Percentiles rank a stretch among this genome's conserved stretches.
phyloP scores from a whole-genome alignment of 2,113 vertebrate species.

The Cacatua alba region DNA sequence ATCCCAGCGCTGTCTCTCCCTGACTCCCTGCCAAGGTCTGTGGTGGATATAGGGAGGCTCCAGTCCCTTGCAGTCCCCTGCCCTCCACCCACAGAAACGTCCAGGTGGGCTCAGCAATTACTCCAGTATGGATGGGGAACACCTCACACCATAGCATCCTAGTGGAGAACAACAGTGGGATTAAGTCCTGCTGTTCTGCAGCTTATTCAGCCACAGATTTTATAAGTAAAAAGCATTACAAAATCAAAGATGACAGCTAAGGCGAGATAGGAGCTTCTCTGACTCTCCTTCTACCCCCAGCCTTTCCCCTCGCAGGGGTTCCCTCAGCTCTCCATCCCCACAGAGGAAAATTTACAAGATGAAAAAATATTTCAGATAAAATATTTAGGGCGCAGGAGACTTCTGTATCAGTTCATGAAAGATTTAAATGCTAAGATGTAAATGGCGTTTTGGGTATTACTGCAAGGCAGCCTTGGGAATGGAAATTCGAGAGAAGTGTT shows the following conservation, averaged over 20 bases:
- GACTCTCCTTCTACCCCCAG: neutral
- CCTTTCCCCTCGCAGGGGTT: neutral
- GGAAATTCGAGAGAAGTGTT: neutral
- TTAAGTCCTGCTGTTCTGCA: neutral
- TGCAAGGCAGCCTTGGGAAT: neutral
- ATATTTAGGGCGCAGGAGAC: slow-evolving; percentile 51
- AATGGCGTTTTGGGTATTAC: slow-evolving; percentile 29
- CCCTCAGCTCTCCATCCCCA: neutral
- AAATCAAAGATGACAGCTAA: neutral
- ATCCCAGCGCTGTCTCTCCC: neutral
- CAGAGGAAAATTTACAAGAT: slow-evolving; percentile 10
- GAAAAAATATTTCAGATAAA: neutral
- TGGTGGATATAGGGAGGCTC: accelerated
- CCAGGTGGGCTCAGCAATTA: neutral
- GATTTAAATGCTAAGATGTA: slow-evolving; percentile 27
- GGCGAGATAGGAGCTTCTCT: neutral
- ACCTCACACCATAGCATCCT: accelerated
- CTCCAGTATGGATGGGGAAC: accelerated
- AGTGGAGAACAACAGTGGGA: accelerated
- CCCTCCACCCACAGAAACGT: accelerated
- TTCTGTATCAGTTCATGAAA: slow-evolving; percentile 9
- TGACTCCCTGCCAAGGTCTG: neutral
- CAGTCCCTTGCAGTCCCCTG: accelerated
- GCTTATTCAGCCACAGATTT: neutral
- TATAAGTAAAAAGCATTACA: neutral